phyloP scores from a whole-genome alignment of 2,797 vertebrate genomes.

The Myiothlypis chrysogaster region DNA sequence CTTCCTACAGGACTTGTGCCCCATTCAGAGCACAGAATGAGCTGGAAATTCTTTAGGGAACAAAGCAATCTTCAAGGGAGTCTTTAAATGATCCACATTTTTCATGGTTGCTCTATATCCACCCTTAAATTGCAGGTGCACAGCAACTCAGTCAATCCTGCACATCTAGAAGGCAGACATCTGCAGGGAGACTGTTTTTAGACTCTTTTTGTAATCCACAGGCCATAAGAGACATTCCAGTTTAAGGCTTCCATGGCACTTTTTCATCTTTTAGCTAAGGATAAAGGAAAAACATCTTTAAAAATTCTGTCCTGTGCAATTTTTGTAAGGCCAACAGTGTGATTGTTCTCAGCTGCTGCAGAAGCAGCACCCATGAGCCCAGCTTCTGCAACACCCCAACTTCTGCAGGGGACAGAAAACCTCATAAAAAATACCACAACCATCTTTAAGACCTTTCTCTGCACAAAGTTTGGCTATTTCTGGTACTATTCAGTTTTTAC shows the following conservation, averaged over 20 bases:
- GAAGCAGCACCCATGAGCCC: neutral
- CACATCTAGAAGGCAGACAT: neutral
- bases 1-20: neutral
- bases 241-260: neutral
- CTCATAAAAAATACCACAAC: neutral
- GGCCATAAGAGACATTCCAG: neutral
- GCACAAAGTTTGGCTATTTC: neutral
- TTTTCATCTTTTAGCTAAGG: neutral
- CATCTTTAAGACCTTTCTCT: neutral
- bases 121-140: neutral
- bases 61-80: neutral
- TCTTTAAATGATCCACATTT: neutral
- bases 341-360: neutral
- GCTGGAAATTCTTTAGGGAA: neutral
- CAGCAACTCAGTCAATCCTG: neutral
- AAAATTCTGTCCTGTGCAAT: neutral
- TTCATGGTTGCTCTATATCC: neutral
- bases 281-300: neutral
- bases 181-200: neutral
- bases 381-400: neutral
- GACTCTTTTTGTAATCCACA: neutral
- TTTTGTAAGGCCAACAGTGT: neutral
- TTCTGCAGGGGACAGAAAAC: neutral
- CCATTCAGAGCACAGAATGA: neutral
- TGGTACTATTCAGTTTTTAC: neutral